phyloP scores from a whole-genome alignment of 2,797 vertebrate species.

The Pyrocephalus nanus region DNA sequence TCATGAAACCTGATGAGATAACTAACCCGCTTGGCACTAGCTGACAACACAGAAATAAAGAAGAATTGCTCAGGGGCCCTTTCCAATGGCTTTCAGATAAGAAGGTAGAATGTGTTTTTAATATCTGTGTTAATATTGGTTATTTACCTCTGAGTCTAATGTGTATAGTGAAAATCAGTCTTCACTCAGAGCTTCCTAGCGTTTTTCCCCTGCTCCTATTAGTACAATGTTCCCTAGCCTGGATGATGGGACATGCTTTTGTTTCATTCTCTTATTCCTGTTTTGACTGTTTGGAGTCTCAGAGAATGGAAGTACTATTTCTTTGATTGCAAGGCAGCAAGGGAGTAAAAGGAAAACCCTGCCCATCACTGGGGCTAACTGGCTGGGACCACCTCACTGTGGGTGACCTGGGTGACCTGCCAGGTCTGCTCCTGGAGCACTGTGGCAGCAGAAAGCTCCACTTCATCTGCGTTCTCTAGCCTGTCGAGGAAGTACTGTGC shows the following conservation, averaged over 20 bases:
- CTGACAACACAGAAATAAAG: background rate
- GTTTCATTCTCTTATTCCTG: background rate
- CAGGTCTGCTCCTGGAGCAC: background rate
- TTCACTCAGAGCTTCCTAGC: background rate
- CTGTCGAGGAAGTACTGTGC: background rate
- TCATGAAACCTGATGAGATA: background rate
- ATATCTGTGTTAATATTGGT: background rate
- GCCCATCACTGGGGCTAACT: accelerated
- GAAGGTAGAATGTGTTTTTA: background rate
- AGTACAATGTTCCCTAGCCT: background rate
- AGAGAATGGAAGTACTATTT: background rate
- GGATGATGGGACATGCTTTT: background rate
- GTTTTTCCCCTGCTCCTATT: background rate
- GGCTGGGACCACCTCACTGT: background rate
- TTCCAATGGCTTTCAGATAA: background rate
- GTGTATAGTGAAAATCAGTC: background rate
- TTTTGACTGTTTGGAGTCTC: background rate
- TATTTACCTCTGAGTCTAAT: background rate
- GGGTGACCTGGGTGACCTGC: background rate
- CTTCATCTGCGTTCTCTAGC: background rate
- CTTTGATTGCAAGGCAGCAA: background rate
- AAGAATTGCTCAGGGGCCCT: background rate
- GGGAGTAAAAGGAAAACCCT: background rate
- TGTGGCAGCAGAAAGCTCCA: background rate
- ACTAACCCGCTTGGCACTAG: background rate